A percentile compares a stretch with the other conserved stretches of the same genome.
phyloP scores from a whole-genome alignment of 30 jellyfish, hydroid and myxozoan species.

The Pelagia noctiluca region DNA sequence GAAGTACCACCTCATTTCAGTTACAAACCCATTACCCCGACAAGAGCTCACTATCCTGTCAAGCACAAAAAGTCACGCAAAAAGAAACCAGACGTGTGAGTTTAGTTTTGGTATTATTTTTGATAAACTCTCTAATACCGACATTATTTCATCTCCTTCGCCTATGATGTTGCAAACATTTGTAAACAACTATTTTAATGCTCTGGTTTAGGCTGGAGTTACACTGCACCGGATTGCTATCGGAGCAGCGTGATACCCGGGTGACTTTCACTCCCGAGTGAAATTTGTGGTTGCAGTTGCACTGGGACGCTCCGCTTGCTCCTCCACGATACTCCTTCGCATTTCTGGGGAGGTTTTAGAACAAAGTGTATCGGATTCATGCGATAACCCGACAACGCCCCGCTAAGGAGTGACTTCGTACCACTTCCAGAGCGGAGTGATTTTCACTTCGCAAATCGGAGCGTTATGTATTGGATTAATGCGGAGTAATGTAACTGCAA shows the following conservation, averaged over 20 bases:
- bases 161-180: background rate
- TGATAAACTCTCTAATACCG: background rate
- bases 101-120: background rate
- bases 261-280: background rate
- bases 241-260: background rate
- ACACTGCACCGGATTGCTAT: background rate
- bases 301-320: too few relatives aligned
- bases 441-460: too few relatives aligned
- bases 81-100: slow-evolving; percentile 86
- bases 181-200: background rate
- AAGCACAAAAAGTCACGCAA: slow-evolving; percentile 85
- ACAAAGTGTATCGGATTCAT: too few relatives aligned
- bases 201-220: background rate
- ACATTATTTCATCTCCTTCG: background rate
- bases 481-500: too few relatives aligned
- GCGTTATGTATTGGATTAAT: too few relatives aligned
- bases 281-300: too few relatives aligned
- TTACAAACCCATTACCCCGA: slow-evolving; percentile 93
- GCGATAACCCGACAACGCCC: too few relatives aligned
- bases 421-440: too few relatives aligned
- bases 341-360: too few relatives aligned
- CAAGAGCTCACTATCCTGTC: slow-evolving; percentile 75
- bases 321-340: too few relatives aligned
- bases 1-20: slow-evolving; percentile 98
- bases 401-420: too few relatives aligned